Evolutionary conservation across 2,888 invertebrate species (phyloP).

Genomic region (Sphaerophoria rueppellii): DNA sequence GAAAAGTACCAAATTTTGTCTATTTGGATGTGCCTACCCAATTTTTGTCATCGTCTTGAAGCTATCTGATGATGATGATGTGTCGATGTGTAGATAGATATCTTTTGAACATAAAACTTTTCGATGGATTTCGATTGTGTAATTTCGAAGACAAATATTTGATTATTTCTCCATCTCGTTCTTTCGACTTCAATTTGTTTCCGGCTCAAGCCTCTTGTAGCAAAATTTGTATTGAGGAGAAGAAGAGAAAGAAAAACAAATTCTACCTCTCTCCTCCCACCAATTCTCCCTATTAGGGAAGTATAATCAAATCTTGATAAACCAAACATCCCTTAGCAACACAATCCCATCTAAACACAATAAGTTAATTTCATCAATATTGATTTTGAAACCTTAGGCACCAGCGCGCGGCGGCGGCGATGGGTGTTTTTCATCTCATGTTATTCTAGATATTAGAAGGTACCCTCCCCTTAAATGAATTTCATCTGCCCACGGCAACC

Average conservation of each 20-base stretch:
- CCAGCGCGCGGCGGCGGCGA: background rate
- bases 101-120: background rate
- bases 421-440: background rate
- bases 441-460: background rate
- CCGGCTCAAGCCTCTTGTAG: background rate
- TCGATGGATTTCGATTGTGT: conserved; percentile 1
- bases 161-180: background rate
- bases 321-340: conserved; percentile 66
- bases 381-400: conserved; percentile 70
- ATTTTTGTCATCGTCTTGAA: background rate
- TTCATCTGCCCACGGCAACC: background rate
- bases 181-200: too few relatives aligned
- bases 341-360: conserved; percentile 70
- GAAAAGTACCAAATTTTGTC: conserved; percentile 4
- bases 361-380: conserved; percentile 74
- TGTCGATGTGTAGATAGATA: background rate
- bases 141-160: background rate
- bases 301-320: conserved; percentile 71
- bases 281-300: conserved; percentile 50
- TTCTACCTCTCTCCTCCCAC: background rate
- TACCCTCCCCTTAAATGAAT: background rate
- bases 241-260: conserved; percentile 1
- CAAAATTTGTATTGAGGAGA: background rate
- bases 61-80: background rate
- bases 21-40: conserved; percentile 37